A percentile compares a stretch with the other conserved stretches of the same genome.
phyloP scores from a whole-genome alignment of 2,888 invertebrate genomes.

The Agrochola lota region DNA sequence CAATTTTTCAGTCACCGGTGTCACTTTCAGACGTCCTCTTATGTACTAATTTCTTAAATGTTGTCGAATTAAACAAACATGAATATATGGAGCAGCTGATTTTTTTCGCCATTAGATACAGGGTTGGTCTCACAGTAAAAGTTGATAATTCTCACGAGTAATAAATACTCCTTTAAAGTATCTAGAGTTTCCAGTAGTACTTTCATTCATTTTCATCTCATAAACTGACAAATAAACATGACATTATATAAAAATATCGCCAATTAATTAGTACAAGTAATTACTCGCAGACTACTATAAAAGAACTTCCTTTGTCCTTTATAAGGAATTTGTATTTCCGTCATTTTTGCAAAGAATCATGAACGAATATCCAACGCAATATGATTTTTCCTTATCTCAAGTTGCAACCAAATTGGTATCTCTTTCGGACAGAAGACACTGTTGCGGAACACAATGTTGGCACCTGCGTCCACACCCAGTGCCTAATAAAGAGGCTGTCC shows the following conservation, averaged over 20 bases:
- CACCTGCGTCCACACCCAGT: too few species aligned
- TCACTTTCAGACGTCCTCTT: too few species aligned
- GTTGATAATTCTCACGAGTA: not conserved
- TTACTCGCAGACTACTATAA: slow-evolving; percentile 21
- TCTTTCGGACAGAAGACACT: not conserved
- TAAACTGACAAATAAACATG: not conserved
- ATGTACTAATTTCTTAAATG: too few species aligned
- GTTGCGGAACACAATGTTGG: too few species aligned
- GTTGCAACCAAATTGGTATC: not conserved
- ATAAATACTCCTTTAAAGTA: too few species aligned
- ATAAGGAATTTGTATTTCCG: slow-evolving; percentile 26
- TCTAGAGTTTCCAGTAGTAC: not conserved
- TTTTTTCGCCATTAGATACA: too few species aligned
- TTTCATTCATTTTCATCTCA: not conserved
- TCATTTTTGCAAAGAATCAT: slow-evolving; percentile 28
- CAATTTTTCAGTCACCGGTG: too few species aligned
- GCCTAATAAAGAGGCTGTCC: too few species aligned
- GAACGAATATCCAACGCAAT: slow-evolving; percentile 10
- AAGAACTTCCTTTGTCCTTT: slow-evolving; percentile 40
- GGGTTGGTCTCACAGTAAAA: not conserved
- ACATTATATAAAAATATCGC: not conserved
- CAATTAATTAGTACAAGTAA: slow-evolving; percentile 31
- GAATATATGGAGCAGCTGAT: too few species aligned
- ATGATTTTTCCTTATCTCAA: not conserved
- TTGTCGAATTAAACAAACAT: too few species aligned